A percentile compares a stretch with the other conserved stretches of the same genome.
Evolutionary conservation across 2,113 vertebrate species (phyloP).

Genomic region (Choloepus hoffmanni): DNA sequence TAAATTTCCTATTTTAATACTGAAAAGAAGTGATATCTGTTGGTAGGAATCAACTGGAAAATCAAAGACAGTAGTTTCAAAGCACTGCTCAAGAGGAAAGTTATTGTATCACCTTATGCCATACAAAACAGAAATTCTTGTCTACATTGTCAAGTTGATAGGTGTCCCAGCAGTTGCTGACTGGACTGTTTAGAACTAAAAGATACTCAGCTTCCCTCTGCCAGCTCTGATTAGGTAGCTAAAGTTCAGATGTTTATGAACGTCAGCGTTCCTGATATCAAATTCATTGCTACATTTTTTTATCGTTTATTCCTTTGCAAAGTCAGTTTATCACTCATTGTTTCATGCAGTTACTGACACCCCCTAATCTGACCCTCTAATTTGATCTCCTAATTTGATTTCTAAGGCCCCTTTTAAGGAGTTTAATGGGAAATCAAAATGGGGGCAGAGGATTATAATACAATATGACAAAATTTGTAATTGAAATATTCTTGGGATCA

Average conservation of each 20-base stretch:
- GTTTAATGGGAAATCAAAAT: background rate
- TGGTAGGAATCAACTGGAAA: conserved; percentile 1
- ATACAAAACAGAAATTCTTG: background rate
- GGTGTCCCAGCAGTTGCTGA: background rate
- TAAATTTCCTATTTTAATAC: background rate
- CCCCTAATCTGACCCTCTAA: background rate
- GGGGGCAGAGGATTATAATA: background rate
- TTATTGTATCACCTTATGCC: background rate
- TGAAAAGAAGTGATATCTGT: background rate
- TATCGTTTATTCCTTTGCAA: background rate
- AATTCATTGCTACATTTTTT: background rate
- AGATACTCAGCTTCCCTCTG: too few relatives aligned
- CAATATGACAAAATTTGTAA: background rate
- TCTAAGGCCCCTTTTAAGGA: too few relatives aligned
- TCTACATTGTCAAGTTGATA: background rate
- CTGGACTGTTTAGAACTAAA: background rate
- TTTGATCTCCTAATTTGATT: background rate
- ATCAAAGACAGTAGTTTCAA: background rate
- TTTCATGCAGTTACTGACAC: background rate
- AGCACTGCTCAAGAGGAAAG: background rate
- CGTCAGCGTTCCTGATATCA: background rate
- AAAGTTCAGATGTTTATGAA: background rate
- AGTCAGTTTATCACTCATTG: background rate
- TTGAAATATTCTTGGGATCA: background rate
- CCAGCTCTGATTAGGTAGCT: background rate